Conservation (phyloP, 2,888 invertebrate genomes). For the Nomada goodeniana region DNA sequence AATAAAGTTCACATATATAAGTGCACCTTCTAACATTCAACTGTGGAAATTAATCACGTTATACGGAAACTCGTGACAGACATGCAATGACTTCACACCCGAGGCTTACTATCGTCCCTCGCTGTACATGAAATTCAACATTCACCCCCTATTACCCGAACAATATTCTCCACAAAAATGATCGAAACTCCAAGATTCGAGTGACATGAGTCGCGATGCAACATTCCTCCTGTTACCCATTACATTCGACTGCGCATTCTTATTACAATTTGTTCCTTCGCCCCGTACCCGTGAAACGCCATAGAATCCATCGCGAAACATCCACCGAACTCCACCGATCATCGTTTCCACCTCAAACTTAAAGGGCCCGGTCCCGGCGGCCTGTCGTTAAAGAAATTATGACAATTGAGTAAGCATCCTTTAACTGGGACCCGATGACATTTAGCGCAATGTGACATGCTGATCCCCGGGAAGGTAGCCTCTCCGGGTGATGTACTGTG, state of each 20-base stretch:
- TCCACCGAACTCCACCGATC: not conserved
- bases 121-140: not conserved
- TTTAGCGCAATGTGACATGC: constrained; percentile 78
- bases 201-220: not conserved
- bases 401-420: constrained; percentile 75
- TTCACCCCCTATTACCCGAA: not conserved
- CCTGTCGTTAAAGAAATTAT: constrained; percentile 64
- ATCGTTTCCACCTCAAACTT: not conserved
- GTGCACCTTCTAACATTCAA: too few relatives aligned
- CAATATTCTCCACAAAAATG: not conserved
- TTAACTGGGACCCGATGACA: constrained; percentile 81
- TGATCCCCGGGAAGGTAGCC: constrained; percentile 73
- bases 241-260: not conserved
- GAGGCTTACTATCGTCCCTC: too few relatives aligned
- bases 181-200: not conserved
- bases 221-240: not conserved
- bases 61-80: too few relatives aligned
- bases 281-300: not conserved
- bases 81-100: too few relatives aligned
- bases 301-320: not conserved
- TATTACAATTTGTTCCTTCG: not conserved
- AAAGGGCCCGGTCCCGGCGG: constrained; percentile 14
- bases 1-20: not conserved
- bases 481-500: constrained; percentile 61
- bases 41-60: too few relatives aligned